A percentile compares a stretch with the other conserved stretches of the same genome.
These are phyloP conservation scores for Fregata magnificens DNA, from an alignment of 2,113 vertebrate genomes.

Conservation along the genomic window DNA sequence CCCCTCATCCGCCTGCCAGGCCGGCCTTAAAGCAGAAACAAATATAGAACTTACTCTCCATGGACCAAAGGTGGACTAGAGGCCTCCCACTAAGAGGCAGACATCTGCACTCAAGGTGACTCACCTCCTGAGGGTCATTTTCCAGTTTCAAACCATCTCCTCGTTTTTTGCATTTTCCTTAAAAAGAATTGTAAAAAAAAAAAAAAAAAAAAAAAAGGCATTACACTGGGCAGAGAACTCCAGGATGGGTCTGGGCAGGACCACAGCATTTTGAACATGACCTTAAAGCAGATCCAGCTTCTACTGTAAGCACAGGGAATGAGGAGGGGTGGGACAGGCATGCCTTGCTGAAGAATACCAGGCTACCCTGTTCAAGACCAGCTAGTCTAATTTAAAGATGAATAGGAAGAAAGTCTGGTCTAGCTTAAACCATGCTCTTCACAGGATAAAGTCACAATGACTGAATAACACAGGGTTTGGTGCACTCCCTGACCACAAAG, in stretches of 20 bases:
- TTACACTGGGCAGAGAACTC: not conserved
- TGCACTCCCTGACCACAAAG: not conserved
- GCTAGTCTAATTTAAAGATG: not conserved
- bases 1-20: not conserved
- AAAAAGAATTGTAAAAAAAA: not conserved
- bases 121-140: conserved; percentile 97
- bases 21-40: not conserved
- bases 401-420: not conserved
- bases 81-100: not conserved
- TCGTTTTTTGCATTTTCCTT: conserved; percentile 93
- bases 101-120: not conserved
- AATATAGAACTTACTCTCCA: not conserved
- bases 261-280: not conserved
- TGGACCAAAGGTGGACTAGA: not conserved
- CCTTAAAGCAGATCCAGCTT: not conserved
- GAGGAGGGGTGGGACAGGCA: not conserved
- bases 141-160: conserved; percentile 94
- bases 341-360: not conserved
- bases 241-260: not conserved
- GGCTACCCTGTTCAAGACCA: not conserved
- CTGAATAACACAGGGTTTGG: not conserved
- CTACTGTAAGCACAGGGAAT: not conserved
- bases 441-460: not conserved
- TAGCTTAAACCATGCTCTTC: not conserved
- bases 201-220: not conserved